Evolutionary conservation across 2,888 invertebrate genomes (phyloP), one percentile per base, ranked within the genome.

Genomic region (Chydorus sphaericus): DNA sequence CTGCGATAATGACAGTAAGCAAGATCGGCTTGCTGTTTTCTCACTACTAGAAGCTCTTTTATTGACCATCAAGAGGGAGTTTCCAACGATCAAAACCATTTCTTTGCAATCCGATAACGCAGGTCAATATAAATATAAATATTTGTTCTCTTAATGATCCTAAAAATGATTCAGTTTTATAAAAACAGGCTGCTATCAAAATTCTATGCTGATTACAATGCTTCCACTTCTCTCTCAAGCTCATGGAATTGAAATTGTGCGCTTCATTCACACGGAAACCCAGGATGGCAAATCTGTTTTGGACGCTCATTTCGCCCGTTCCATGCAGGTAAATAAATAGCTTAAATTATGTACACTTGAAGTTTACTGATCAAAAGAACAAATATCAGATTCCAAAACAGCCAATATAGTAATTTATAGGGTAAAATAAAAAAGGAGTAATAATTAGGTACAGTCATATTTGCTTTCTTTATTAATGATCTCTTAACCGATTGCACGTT

Each of bases 231-330:
- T 44, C 10, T 44, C 44, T 26, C 26, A 44, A 23, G 44, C 44
- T 44, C 44, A 44, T 44, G 16, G 44, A 11, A 44, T 44, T n/a
- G 18, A 20, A 44, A 20, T 44, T 16, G 20, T 26, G 10, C 44
- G 44, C 44, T 23, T 44, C 16, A 44, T 44, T n/a, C 44, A 44
- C 26, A 44, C 44, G 44, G 44, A 44, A 20, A 44, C 44, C 23
- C 44, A 44, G 20, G 44, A 18, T n/a, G 44, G 44, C 23, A 44
- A 44, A 44, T 44, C 44, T 10, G 44, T 44, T 20, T 26, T 44
- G 23, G 44, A 44, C 20, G 23, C 44, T 23, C 44, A 44, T 44
- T 44, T 44, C 20, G 44, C 44, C 11, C 16, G 44, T 18, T 38
- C 38, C 20, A 38, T 38, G 38, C 38, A 38, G 20, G 16, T 16